A percentile compares a stretch with the other conserved stretches of the same genome.
Evolutionary conservation across 2,888 invertebrate genomes (phyloP).

Genomic region (Copidosoma aretas): DNA sequence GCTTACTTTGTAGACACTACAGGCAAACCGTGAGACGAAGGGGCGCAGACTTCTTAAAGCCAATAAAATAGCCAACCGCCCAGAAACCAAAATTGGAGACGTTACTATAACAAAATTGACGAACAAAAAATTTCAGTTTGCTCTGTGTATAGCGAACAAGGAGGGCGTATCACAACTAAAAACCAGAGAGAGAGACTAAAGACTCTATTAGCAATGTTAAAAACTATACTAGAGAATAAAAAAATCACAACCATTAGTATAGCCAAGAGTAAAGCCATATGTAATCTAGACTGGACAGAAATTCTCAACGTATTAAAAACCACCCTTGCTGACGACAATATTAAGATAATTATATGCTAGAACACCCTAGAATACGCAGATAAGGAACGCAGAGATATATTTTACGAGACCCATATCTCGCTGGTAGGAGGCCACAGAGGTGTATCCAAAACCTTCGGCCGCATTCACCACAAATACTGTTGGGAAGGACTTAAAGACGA

Average conservation of each 20-base stretch:
- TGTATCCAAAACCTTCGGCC: slow-evolving; percentile 22
- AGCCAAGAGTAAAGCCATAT: not conserved
- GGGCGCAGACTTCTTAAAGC: no score
- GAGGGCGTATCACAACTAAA: not conserved
- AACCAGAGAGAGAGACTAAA: no score
- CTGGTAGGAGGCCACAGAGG: slow-evolving; percentile 21
- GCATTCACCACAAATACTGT: slow-evolving; percentile 24
- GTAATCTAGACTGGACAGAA: not conserved
- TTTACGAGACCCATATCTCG: slow-evolving; percentile 2
- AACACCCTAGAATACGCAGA: not conserved
- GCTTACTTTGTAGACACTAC: no score
- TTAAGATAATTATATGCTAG: not conserved
- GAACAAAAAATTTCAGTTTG: not conserved
- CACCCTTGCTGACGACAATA: no score
- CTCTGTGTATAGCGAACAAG: not conserved
- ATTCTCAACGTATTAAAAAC: not conserved
- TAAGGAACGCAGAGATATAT: not conserved
- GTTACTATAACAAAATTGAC: no score
- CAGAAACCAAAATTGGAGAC: no score
- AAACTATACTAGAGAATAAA: not conserved
- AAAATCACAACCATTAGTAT: not conserved
- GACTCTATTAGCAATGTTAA: not conserved
- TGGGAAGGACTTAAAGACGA: slow-evolving; percentile 28
- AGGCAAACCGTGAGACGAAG: no score
- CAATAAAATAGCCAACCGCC: no score